A percentile compares a stretch with the other conserved stretches of the same genome.
phyloP scores from a whole-genome alignment of 2,888 invertebrate species.

The Argyra leucocephala region DNA sequence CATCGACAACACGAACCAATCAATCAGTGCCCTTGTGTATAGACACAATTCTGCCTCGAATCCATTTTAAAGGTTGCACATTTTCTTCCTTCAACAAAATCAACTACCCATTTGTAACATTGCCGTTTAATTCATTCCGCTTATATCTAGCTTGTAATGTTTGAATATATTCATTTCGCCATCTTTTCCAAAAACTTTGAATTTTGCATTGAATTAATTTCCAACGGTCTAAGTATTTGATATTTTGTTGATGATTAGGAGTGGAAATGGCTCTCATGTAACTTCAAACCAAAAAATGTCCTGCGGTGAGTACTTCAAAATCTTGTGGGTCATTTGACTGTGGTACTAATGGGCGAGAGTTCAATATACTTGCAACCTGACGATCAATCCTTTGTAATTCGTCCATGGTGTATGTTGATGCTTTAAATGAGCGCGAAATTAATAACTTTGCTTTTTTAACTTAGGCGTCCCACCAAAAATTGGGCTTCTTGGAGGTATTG shows the following conservation, averaged over 20 bases:
- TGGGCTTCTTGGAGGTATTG: neutral
- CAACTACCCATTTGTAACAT: neutral
- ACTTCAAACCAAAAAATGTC: neutral
- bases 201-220: neutral
- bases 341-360: neutral
- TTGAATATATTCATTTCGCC: slow-evolving; percentile 4
- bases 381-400: neutral
- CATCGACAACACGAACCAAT: neutral
- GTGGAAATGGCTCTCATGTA: neutral
- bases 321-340: neutral
- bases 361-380: slow-evolving; percentile 9
- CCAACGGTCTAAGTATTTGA: neutral
- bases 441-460: no score
- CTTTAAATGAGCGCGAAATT: no score
- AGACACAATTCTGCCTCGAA: neutral
- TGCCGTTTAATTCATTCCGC: neutral
- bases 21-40: neutral
- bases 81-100: slow-evolving; percentile 7
- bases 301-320: neutral
- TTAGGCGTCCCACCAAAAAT: neutral
- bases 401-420: neutral
- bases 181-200: neutral
- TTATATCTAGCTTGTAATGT: neutral
- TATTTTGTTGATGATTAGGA: neutral
- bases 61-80: neutral